Percentiles rank a stretch among this genome's conserved stretches.
These are phyloP conservation scores for Thecocarcelia acutangulata DNA, from an alignment of 2,888 invertebrate genomes.

Conservation along the genomic window DNA sequence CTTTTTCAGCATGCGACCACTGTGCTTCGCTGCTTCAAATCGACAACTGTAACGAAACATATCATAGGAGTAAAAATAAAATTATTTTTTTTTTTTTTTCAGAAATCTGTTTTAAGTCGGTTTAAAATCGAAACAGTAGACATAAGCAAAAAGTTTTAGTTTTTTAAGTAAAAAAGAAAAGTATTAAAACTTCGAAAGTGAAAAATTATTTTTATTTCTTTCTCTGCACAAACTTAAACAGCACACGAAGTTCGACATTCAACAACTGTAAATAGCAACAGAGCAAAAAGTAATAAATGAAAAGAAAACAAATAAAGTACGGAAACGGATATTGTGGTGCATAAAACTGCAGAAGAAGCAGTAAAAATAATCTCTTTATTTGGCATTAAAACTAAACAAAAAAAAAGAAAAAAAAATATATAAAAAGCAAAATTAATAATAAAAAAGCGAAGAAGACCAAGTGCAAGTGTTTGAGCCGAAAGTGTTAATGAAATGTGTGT, in stretches of 20 bases:
- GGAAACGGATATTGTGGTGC: slow-evolving; percentile 52
- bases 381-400: background rate
- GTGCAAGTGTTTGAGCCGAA: background rate
- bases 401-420: background rate
- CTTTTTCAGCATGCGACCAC: slow-evolving; percentile 34
- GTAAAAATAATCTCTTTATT: slow-evolving; percentile 21
- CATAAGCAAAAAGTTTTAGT: background rate
- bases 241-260: slow-evolving; percentile 4
- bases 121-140: background rate
- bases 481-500: slow-evolving; percentile 26
- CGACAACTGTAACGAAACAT: slow-evolving; percentile 51
- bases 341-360: slow-evolving; percentile 4
- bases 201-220: background rate
- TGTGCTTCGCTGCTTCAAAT: no score
- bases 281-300: background rate
- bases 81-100: no score
- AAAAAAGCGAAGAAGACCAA: background rate
- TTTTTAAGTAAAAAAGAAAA: slow-evolving; percentile 4
- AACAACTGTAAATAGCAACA: slow-evolving; percentile 6
- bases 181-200: slow-evolving; percentile 2
- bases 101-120: background rate
- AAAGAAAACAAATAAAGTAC: background rate
- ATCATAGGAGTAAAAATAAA: slow-evolving; percentile 17
- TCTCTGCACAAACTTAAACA: background rate
- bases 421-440: no score